Conservation (phyloP, 2,113 vertebrate species). For the Empidonax alnorum region DNA sequence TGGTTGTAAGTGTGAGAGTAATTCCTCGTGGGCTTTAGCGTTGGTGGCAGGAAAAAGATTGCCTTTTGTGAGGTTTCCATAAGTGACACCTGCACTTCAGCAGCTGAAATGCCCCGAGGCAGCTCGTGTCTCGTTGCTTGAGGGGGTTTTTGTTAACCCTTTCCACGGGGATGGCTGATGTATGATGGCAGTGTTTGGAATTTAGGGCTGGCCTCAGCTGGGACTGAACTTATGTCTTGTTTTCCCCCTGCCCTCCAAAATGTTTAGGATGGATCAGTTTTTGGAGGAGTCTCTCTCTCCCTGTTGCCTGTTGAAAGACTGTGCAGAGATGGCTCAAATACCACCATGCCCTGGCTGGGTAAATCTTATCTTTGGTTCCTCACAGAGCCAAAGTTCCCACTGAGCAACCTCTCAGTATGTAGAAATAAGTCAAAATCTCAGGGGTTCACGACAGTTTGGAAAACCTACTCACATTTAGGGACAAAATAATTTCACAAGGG, state of each 20-base stretch:
- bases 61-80: conserved; percentile 8
- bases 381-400: not conserved
- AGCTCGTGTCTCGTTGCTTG: not conserved
- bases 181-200: not conserved
- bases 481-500: not conserved
- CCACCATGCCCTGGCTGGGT: not conserved
- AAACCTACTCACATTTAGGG: not conserved
- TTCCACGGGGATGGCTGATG: not conserved
- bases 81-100: conserved; percentile 61
- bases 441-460: not conserved
- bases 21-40: conserved; percentile 24
- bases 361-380: not conserved
- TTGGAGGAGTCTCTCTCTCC: not conserved
- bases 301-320: not conserved
- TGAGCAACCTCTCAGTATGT: not conserved
- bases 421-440: not conserved
- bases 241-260: not conserved
- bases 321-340: not conserved
- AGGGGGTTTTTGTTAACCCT: conserved; percentile 25
- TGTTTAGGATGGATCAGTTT: not conserved
- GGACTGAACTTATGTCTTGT: accelerated
- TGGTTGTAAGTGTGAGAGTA: conserved; percentile 62
- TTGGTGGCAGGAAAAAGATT: not conserved
- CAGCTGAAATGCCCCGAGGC: conserved; percentile 33
- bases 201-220: not conserved